These are phyloP conservation scores for Drosophila mayaguana DNA, from an alignment of 2,888 invertebrate species.

Conservation along the genomic window DNA sequence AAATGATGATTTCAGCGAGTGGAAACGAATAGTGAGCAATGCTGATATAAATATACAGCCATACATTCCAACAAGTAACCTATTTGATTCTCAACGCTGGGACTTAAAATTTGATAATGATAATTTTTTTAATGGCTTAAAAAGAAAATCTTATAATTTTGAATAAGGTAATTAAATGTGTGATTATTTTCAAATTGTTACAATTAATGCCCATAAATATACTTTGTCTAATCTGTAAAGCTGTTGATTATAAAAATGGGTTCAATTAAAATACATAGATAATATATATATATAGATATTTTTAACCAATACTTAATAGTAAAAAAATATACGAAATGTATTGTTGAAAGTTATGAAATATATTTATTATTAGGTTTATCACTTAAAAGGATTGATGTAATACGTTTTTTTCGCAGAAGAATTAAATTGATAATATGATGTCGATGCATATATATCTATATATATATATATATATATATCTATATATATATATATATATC, in stretches of 20 bases:
- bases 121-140: constrained; percentile 67
- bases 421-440: neutral
- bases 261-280: too few species aligned
- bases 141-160: constrained; percentile 58
- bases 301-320: neutral
- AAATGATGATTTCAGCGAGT: constrained; percentile 68
- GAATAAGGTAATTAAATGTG: constrained; percentile 13
- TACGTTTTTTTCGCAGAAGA: neutral
- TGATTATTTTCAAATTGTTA: neutral
- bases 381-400: neutral
- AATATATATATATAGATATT: neutral
- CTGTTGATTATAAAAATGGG: neutral
- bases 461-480: neutral
- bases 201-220: neutral
- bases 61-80: constrained; percentile 1
- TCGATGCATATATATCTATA: too few species aligned
- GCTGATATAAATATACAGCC: constrained; percentile 30
- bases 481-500: neutral
- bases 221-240: neutral
- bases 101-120: constrained; percentile 28
- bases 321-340: neutral
- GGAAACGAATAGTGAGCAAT: constrained; percentile 67
- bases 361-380: neutral
- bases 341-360: neutral
- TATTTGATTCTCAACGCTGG: constrained; percentile 10